These are phyloP conservation scores for Bos javanicus DNA, from an alignment of 2,113 vertebrate genomes.

Conservation along the genomic window DNA sequence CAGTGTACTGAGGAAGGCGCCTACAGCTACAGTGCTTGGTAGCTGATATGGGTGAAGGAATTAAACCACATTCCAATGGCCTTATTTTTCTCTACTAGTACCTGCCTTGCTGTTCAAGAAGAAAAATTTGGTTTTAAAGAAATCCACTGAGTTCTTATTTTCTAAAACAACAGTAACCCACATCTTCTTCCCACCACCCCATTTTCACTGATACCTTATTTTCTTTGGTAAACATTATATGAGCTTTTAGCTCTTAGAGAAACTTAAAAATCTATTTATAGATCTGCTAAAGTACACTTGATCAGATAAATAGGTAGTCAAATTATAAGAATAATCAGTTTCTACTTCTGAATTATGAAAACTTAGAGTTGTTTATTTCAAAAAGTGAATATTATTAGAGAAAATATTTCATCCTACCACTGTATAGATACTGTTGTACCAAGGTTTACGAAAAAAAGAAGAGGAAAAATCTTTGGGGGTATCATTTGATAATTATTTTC, in stretches of 20 bases:
- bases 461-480: not conserved
- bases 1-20: not conserved
- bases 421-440: not conserved
- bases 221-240: constrained; percentile 72
- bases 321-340: constrained; percentile 30
- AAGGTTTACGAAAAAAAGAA: not conserved
- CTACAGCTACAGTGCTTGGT: not conserved
- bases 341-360: constrained; percentile 47
- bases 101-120: constrained; percentile 64
- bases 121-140: constrained; percentile 74
- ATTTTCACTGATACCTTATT: constrained; percentile 73
- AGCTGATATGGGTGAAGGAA: not conserved
- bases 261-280: constrained; percentile 59
- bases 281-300: constrained; percentile 4
- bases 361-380: not conserved
- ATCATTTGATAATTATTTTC: constrained; percentile 38
- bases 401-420: constrained; percentile 46
- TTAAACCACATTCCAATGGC: not conserved
- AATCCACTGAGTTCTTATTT: constrained; percentile 76
- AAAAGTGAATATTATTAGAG: constrained; percentile 54
- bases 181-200: constrained; percentile 53
- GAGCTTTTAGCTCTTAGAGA: constrained; percentile 54
- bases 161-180: constrained; percentile 71
- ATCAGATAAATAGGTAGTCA: constrained; percentile 52
- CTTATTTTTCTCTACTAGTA: not conserved